Base-by-base conservation (phyloP, 1,140 invertebrate genomes). In the Drosophila eugracilis region DNA sequence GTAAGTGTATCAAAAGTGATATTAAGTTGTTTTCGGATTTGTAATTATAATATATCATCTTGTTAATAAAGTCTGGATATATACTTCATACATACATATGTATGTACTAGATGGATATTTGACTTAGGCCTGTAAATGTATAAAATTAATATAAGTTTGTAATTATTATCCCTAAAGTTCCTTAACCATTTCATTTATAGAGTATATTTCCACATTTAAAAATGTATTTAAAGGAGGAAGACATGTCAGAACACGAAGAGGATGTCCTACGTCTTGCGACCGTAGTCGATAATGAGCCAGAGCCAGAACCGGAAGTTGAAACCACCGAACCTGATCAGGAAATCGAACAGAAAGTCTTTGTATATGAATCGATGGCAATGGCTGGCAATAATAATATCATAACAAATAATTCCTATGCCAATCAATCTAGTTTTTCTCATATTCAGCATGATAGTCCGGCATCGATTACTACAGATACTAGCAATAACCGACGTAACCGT, bases 241-340 rank as follows among this genome's bases (percentile, higher is more conserved):
- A 5, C 52, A 9, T 85, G 52, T 53, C 28, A 34, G n/a, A n/a
- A 4, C 37, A 45, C n/a, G 81, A 74, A 15, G 83, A 80, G 37
- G 81, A 85, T 39, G 62, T 62, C 10, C 36, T 85, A 2, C 28
- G 55, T 0, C 36, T 59, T 9, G 49, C 36, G 5, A 15, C 15
- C 6, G 30, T 3, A 0, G 32, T 7, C 7, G 55, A 59, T 1
- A 71, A 50, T 1, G 80, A 83, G 9, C 37, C 17, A 12, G 75
- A 65, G 0, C 58, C 42, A 5, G 57, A 78, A 1, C 39, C 21
- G 1, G 73, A 76, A 17, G 49, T n/a, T 0, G 73, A 76, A 17
- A 26, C n/a, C n/a, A n/a, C 19, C 0, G 45, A 41, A 15, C 12
- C 21, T 5, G 41, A 48, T 4, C 15, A 45, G 15, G 2, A 66